Conservation (phyloP, 2,797 vertebrate genomes). For the Stomatorhinus walkeri region DNA sequence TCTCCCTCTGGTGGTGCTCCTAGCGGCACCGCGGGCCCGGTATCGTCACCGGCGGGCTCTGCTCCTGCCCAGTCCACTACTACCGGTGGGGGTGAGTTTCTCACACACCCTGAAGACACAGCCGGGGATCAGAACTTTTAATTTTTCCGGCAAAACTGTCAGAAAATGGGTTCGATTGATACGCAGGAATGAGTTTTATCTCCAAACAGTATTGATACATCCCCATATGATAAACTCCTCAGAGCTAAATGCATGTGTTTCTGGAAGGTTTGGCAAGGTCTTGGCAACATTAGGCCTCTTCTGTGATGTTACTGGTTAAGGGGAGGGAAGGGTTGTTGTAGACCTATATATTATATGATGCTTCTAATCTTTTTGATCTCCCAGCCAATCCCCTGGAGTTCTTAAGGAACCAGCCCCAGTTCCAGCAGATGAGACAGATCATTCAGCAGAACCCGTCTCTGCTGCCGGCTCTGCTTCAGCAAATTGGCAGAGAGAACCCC, state of each 20-base stretch:
- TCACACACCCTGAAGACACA: neutral
- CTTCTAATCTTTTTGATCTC: neutral
- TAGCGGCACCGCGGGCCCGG: slow-evolving; percentile 32
- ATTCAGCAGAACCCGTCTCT: slow-evolving; percentile 92
- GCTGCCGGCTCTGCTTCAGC: slow-evolving; percentile 84
- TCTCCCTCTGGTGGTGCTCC: slow-evolving; percentile 53
- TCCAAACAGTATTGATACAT: neutral
- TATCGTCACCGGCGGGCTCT: slow-evolving; percentile 43
- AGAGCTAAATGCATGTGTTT: neutral
- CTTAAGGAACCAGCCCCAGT: slow-evolving; percentile 89
- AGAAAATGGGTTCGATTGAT: neutral
- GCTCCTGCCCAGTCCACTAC: slow-evolving; percentile 46
- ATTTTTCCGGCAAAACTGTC: neutral
- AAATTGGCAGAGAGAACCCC: slow-evolving; percentile 90
- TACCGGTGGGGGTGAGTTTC: slow-evolving; percentile 67
- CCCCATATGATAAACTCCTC: neutral
- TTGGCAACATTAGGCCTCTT: neutral
- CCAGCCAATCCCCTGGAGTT: slow-evolving; percentile 87
- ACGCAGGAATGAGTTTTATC: neutral
- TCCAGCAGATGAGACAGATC: slow-evolving; percentile 93
- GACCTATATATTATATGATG: neutral
- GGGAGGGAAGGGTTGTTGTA: neutral
- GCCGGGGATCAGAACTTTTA: neutral
- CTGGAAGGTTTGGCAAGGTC: neutral
- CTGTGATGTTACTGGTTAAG: neutral